Evolutionary conservation across 2,113 vertebrate genomes (phyloP).

Genomic region (Plectropomus leopardus): DNA sequence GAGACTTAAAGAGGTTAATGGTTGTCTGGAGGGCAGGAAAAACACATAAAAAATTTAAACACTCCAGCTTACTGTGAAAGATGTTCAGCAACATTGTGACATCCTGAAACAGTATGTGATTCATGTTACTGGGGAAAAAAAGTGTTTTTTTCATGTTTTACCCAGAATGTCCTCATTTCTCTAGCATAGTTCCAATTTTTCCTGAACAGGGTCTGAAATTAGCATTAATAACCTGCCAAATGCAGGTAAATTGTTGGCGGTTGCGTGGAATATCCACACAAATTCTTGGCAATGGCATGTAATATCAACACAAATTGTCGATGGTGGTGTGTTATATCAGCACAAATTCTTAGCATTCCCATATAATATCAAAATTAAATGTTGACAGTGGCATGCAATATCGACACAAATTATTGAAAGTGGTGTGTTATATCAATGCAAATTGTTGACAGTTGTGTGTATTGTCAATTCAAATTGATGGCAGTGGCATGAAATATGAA

Average conservation of each 20-base stretch:
- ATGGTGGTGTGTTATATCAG: too few species aligned
- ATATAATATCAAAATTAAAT: too few species aligned
- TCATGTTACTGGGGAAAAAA: conserved; percentile 8
- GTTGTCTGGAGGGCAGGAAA: conserved; percentile 7
- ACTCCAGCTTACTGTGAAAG: conserved; percentile 8
- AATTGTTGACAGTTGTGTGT: too few species aligned
- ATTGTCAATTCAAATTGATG: too few species aligned
- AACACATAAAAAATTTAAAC: conserved; percentile 26
- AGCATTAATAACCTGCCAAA: neutral
- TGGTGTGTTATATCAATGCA: too few species aligned
- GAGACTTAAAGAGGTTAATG: conserved; percentile 30
- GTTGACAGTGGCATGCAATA: too few species aligned
- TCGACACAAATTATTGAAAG: too few species aligned
- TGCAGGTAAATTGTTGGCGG: neutral
- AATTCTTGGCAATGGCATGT: too few species aligned
- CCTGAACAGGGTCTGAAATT: neutral
- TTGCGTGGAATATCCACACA: too few species aligned
- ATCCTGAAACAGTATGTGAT: neutral
- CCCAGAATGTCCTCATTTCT: neutral
- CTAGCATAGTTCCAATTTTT: neutral
- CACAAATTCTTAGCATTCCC: too few species aligned
- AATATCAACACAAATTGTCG: too few species aligned
- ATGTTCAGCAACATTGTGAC: conserved; percentile 9
- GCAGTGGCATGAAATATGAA: too few species aligned
- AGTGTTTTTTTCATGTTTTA: neutral